Evolutionary conservation across 2,113 vertebrate genomes (phyloP), one percentile per base, ranked within the genome.

Genomic region (Gavialis gangeticus): DNA sequence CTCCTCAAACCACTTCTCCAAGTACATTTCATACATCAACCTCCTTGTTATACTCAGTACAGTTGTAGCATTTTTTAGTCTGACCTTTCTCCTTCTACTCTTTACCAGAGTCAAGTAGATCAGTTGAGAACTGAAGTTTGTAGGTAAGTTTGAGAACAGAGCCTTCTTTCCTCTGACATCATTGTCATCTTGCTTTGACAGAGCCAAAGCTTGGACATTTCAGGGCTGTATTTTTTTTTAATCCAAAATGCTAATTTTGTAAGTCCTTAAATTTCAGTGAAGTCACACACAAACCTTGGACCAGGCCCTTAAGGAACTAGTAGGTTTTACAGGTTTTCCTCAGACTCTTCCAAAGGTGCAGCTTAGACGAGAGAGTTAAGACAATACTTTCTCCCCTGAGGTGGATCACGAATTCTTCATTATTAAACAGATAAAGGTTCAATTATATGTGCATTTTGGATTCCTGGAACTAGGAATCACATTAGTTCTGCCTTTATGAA

Each of bases 171-270:
- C 37, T 62, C 34, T 2, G 3, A 7, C 0, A 1, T 24, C 81
- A 34, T 63, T 15, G n/a, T 24, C 55, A 10, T 8, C 66, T 91
- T 25, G 24, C 13, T 55, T 24, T 21, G 18, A 24, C 21, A 22
- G 19, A 76, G 15, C 37, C 78, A 69, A 17, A 21, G 21, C 9
- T 25, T 69, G 57, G 56, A n/a, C 21, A 46, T 12, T 16, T 46
- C 18, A n/a, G n/a, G 71, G 24, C 24, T 81, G 28, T 14, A 57
- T 56, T 64, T 59, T 54, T 58, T 46, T 46, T 46, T 46, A 46
- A 2, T 1, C 66, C 37, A 30, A 25, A 27, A 5, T 0, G 0
- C 8, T 46, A 12, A 3, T 4, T 19, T 7, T 0, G 1, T 34
- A 54, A 80, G 17, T 55, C 59, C 21, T 30, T 10, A 16, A 37